phyloP scores from a whole-genome alignment of 2,888 invertebrate species.

The Yponomeuta plumbellus region DNA sequence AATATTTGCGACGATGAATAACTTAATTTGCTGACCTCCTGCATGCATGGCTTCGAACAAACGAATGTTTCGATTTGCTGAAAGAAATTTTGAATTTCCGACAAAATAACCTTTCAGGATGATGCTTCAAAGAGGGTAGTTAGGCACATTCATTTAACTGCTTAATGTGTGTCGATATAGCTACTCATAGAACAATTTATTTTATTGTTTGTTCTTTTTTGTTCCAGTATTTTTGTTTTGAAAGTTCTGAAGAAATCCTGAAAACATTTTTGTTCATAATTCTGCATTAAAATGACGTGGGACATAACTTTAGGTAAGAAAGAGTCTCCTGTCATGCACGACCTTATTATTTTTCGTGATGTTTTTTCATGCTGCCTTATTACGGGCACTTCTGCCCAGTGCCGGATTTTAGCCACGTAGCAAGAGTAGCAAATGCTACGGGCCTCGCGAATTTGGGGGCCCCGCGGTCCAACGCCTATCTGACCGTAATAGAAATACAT shows the following conservation, averaged over 20 bases:
- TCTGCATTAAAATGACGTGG: constrained; percentile 49
- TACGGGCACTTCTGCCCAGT: neutral
- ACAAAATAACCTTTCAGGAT: too few species aligned
- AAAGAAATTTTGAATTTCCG: too few species aligned
- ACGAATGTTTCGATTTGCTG: constrained; percentile 18
- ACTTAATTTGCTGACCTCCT: constrained; percentile 26
- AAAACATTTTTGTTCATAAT: constrained; percentile 4
- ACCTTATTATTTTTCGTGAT: constrained; percentile 1
- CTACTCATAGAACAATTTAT: too few species aligned
- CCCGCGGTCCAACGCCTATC: too few species aligned
- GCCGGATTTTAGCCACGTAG: too few species aligned
- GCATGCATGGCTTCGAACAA: constrained; percentile 17
- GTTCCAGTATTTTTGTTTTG: constrained; percentile 5
- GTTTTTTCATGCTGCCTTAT: neutral
- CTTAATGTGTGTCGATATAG: too few species aligned
- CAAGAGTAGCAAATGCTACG: too few species aligned
- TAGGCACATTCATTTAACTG: too few species aligned
- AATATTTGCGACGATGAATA: constrained; percentile 21
- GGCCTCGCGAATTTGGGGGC: too few species aligned
- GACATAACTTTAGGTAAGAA: constrained; percentile 62
- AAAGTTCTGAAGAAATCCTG: neutral
- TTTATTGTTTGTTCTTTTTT: neutral
- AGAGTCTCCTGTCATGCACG: constrained; percentile 20
- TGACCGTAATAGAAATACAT: too few species aligned
- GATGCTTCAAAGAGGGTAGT: too few species aligned